phyloP scores from a whole-genome alignment of 1,140 invertebrate species.

The Panulirus ornatus region DNA sequence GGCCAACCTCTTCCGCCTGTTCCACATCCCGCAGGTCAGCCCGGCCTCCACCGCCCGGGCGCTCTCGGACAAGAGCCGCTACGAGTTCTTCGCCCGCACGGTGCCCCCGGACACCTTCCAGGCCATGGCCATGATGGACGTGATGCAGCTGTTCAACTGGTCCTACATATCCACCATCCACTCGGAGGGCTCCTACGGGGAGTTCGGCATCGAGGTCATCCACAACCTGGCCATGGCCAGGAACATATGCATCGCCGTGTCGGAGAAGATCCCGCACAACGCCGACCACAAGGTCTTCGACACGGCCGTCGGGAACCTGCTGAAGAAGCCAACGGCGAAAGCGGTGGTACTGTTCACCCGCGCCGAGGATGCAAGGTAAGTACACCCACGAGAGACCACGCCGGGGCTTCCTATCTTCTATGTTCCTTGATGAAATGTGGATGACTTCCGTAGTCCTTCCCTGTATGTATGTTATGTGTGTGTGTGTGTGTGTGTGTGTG shows the following conservation, averaged over 20 bases:
- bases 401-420: no score
- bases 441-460: background rate
- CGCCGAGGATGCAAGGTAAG: slow-evolving; percentile 83
- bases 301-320: slow-evolving; percentile 81
- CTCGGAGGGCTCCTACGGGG: slow-evolving; percentile 84
- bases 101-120: slow-evolving; percentile 78
- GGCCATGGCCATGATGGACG: slow-evolving; percentile 82
- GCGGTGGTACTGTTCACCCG: slow-evolving; percentile 86
- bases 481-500: no score
- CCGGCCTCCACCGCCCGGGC: slow-evolving; percentile 83
- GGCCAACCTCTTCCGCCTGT: slow-evolving; percentile 83
- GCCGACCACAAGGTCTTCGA: slow-evolving; percentile 78
- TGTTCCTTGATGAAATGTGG: no score
- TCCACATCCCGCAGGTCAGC: slow-evolving; percentile 81
- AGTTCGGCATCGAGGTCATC: slow-evolving; percentile 83
- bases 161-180: slow-evolving; percentile 83
- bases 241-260: slow-evolving; percentile 87
- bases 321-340: slow-evolving; percentile 82
- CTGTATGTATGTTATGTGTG: no score
- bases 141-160: slow-evolving; percentile 82
- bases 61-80: slow-evolving; percentile 82
- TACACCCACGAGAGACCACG: no score
- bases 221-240: slow-evolving; percentile 83
- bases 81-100: slow-evolving; percentile 84
- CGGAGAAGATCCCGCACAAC: slow-evolving; percentile 83